These are phyloP conservation scores for Karalla daura DNA, from an alignment of 2,797 vertebrate genomes.

Conservation along the genomic window DNA sequence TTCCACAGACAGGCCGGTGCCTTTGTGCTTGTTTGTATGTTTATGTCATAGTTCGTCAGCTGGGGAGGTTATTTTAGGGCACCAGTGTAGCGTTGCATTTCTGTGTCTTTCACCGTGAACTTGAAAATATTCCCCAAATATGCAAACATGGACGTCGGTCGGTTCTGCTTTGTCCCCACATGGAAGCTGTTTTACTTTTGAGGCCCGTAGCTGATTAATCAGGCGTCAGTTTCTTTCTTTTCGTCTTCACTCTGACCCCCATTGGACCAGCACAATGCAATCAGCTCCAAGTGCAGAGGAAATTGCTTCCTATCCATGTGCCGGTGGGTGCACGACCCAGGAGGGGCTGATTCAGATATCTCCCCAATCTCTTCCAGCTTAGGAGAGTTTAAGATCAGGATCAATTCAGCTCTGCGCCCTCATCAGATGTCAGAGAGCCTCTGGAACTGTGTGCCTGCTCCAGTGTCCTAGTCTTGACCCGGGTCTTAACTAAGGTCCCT, in stretches of 20 bases:
- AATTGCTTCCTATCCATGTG: conserved; percentile 82
- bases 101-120: conserved; percentile 31
- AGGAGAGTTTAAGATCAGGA: conserved; percentile 79
- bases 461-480: conserved; percentile 62
- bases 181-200: conserved; percentile 74
- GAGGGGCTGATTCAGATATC: conserved; percentile 70
- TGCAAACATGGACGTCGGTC: conserved; percentile 13
- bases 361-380: conserved; percentile 77
- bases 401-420: conserved; percentile 70
- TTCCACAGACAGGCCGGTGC: conserved; percentile 76
- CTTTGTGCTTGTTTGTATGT: conserved; percentile 72
- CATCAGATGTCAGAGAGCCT: conserved; percentile 80
- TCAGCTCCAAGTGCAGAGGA: conserved; percentile 77
- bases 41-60: conserved; percentile 56
- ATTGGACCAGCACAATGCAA: conserved; percentile 72
- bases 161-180: conserved; percentile 55
- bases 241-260: conserved; percentile 54
- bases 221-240: conserved; percentile 45
- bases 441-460: conserved; percentile 49
- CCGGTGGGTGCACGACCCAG: conserved; percentile 64
- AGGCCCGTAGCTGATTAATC: conserved; percentile 73
- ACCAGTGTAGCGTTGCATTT: not conserved
- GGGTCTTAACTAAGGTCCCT: conserved; percentile 27
- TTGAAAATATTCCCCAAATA: conserved; percentile 45
- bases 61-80: conserved; percentile 50